Evolutionary conservation across 92 coral and sea anemone species (phyloP).

Genomic region (Heteractis magnifica): DNA sequence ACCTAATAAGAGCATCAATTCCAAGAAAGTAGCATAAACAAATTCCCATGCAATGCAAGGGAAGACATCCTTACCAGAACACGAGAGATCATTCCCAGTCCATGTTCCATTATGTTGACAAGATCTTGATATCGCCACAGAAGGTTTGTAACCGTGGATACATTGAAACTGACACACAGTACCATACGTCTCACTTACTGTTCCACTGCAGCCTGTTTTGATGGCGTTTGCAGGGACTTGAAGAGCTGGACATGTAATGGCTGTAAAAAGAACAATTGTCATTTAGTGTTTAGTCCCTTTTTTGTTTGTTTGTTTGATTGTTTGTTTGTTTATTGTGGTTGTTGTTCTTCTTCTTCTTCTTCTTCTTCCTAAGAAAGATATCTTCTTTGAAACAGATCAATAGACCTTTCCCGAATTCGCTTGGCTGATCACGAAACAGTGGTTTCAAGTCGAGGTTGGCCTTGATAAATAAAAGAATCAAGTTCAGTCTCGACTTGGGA

Average conservation of each 20-base stretch:
- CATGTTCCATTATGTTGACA: conserved; percentile 47
- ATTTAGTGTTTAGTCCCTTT: not conserved
- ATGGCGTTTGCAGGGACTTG: conserved; percentile 40
- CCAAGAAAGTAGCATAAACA: no score
- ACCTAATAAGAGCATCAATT: no score
- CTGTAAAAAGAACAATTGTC: conserved; percentile 7
- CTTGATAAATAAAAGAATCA: no score
- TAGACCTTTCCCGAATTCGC: no score
- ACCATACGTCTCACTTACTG: conserved; percentile 16
- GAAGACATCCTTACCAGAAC: conserved; percentile 26
- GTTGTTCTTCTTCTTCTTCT: no score
- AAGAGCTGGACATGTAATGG: conserved; percentile 30
- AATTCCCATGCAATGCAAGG: not conserved
- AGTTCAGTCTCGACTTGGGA: no score
- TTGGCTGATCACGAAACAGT: no score
- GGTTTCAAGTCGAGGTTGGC: no score
- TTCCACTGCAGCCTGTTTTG: conserved; percentile 36
- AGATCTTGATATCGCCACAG: conserved; percentile 23
- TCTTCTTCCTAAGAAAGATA: no score
- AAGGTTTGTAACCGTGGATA: conserved; percentile 30
- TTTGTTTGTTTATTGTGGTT: no score
- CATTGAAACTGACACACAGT: conserved; percentile 46
- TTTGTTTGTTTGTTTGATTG: not conserved
- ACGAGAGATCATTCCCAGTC: conserved; percentile 35
- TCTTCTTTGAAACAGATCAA: no score